A percentile compares a stretch with the other conserved stretches of the same genome.
These are phyloP conservation scores for Abscondita cerata DNA, from an alignment of 2,888 invertebrate species.

Conservation along the genomic window DNA sequence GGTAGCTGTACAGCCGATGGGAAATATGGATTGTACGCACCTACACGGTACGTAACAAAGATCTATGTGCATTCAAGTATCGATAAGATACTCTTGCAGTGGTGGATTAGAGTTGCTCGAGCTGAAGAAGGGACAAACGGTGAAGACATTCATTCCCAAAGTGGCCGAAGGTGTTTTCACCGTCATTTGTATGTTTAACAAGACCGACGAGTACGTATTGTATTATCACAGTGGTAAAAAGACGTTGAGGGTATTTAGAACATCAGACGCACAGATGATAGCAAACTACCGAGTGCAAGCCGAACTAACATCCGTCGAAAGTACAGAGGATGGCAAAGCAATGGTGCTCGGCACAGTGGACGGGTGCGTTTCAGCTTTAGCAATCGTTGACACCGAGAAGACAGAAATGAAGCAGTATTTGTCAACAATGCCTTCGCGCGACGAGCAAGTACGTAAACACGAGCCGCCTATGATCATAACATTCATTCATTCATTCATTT, in stretches of 20 bases:
- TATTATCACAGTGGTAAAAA: constrained; percentile 97
- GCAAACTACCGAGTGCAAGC: constrained; percentile 93
- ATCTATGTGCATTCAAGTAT: neutral
- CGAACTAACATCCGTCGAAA: constrained; percentile 86
- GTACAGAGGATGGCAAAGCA: constrained; percentile 82
- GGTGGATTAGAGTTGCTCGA: constrained; percentile 95
- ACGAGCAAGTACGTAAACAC: constrained; percentile 64
- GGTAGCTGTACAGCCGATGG: constrained; percentile 88
- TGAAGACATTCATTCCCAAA: constrained; percentile 89
- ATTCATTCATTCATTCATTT: constrained; percentile 21
- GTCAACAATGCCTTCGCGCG: constrained; percentile 72
- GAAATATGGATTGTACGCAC: constrained; percentile 91
- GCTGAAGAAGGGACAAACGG: constrained; percentile 85
- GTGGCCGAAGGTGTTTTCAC: constrained; percentile 98
- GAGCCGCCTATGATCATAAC: constrained; percentile 5
- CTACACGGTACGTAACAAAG: constrained; percentile 64
- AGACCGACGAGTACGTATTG: constrained; percentile 92
- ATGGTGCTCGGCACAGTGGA: constrained; percentile 91
- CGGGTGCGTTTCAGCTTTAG: constrained; percentile 91
- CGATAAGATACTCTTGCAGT: constrained; percentile 63
- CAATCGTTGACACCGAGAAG: constrained; percentile 73
- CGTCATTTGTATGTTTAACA: constrained; percentile 93
- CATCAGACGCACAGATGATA: constrained; percentile 87
- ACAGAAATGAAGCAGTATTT: constrained; percentile 70
- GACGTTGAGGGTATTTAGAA: constrained; percentile 91